Evolutionary conservation across 1,140 invertebrate genomes (phyloP), one percentile per base, ranked within the genome.

Genomic region (Cheumatopsyche charites): DNA sequence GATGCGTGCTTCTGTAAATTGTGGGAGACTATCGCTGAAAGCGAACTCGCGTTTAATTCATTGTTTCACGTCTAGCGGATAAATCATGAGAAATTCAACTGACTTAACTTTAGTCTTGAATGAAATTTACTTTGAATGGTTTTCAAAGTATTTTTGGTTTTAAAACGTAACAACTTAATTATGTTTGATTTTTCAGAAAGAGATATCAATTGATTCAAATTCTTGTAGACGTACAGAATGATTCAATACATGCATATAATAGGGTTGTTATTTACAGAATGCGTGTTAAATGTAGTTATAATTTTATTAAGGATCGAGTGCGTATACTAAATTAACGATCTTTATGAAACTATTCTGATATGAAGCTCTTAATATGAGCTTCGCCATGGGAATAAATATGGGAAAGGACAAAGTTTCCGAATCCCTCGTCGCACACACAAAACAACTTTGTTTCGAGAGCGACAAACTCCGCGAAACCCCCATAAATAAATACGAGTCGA

Each of bases 381-480:
- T n/a, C 62, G 62, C 17, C 62, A n/a, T 36, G 62, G 41, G 62
- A 41, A 63, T 63, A 63, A 19, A 49, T 19, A 36, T 49, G 45
- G 62, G 63, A 26, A 47, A 47, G 43, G 63, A 66, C 63, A 47
- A 66, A 66, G 63, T 66, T 66, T n/a, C 42, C 13, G 41, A 66
- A 42, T 42, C 63, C 43, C 21, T 25, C 6, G 63, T 42, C 42
- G 63, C 42, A 12, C 26, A 26, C 62, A 66, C 29, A 36, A 36
- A 66, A 66, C 63, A 66, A 66, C n/a, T 47, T 47, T 26, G 43
- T 66, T 63, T 21, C 42, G 23, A 58, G 19, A 23, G 19, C 1
- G 23, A 4, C 42, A 45, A 66, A 66, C 63, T 66, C 23, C n/a
- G 36, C 23, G n/a, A n/a, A n/a, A 41, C 42, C 6, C 17, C 42